Base-by-base conservation (phyloP, 2,113 vertebrate species). In the Prietella phreatophila region DNA sequence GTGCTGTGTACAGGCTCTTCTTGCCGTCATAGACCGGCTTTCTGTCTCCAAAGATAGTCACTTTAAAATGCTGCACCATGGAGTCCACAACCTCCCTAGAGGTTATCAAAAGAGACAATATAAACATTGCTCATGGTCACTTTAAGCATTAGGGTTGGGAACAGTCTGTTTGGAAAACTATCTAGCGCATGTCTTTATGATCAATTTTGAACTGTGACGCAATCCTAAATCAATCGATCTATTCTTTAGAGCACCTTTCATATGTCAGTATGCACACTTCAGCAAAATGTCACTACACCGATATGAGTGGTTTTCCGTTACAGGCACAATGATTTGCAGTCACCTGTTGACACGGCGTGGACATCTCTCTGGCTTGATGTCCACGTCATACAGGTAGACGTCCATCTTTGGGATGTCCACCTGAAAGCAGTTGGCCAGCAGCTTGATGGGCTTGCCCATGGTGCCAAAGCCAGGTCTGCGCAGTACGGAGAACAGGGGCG, bases 351-450 rank as follows among this genome's bases (percentile, higher is more conserved):
- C 98, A 92, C 98, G 96, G 82, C 98, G 96, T 91, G 98, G 98
- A 95, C 98, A 99, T 94, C 98, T 98, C 91, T 99, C 98, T 61
- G 98, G 98, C 94, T 97, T 98, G 96, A 99, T 99, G 93, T 98
- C 98, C 93, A 99, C 97, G 91, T 99, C 98, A 92, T 99, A 99
- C 93, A 99, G 97, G 94, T 98, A 99, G 93, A 99, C 98, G 76
- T 99, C 98, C 91, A 99, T 99, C 96, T 99, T 99, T 95, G 98
- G 98, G 93, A 99, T 99, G 93, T 99, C 98, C 96, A 99, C 98
- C 96, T 99, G 97, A 95, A 99, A 99, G 96, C 97, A 99, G 96
- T 99, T 99, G 95, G 98, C 98, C 96, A 99, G 94, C 92, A 99
- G 95, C 94, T 98, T 98, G 96, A 99, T 99, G 93, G 97, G 96